Base-by-base conservation (phyloP, 2,888 invertebrate species). In the Thereva unica region DNA sequence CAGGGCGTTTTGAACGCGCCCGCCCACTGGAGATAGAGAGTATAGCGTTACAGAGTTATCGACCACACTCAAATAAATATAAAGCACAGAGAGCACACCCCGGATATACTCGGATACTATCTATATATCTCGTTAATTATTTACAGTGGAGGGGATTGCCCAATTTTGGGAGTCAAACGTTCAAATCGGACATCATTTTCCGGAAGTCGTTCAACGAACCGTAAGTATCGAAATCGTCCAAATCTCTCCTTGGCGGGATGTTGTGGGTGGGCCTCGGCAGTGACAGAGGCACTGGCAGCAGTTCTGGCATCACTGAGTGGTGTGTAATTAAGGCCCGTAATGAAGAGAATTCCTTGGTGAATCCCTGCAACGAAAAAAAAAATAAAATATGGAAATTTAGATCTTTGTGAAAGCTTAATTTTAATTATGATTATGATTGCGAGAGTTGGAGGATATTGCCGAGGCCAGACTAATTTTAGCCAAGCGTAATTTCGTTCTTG, bases 241-340 rank as follows among this genome's bases (percentile, higher is more conserved):
- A 87, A 77, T 89, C 89, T 74, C 85, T 73, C 53, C 70, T 65
- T 44, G 71, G 71, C 57, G 72, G 72, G 52, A 72, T 63, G 50
- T 69, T 67, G 40, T 74, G 71, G 57, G 72, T 75, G 35, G 81
- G 90, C 59, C 89, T 84, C 75, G 90, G 89, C 71, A 94, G 83
- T 0, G 91, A 89, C 73, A 97, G 85, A 50, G 96, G 93, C 78
- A 95, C 95, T 1, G 97, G 97, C 76, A 97, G 85, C 76, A 97
- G 85, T 83, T 97, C 97, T 53, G 94, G 94, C 96, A 97, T 96
- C 73, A 97, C 96, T 72, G 96, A 95, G 83, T 97, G 97, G 83
- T 97, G 97, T 68, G 94, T 95, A 80, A 97, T 96, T 74, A 97
- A 86, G 10, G 97, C 92, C 23, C 90, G 89, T 74, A 97, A 84